phyloP scores from a whole-genome alignment of 2,113 vertebrate genomes.

The Python bivittatus region DNA sequence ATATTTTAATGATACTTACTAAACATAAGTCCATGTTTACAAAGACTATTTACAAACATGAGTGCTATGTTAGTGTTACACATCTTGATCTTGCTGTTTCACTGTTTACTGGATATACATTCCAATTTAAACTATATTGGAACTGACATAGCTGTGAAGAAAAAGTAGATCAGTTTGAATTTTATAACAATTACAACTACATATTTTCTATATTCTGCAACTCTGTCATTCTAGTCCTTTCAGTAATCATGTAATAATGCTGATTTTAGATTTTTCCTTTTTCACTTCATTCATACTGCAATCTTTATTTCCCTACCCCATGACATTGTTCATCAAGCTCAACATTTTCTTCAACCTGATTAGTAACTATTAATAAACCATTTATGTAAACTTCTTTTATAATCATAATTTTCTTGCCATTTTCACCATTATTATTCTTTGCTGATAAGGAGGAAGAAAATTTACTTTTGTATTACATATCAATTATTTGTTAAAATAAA shows the following conservation, averaged over 20 bases:
- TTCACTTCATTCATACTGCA: neutral
- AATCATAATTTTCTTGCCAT: neutral
- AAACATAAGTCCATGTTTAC: neutral
- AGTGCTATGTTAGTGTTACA: neutral
- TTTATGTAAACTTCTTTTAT: constrained; percentile 21
- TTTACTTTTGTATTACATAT: neutral
- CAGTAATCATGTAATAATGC: neutral
- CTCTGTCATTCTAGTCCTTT: neutral
- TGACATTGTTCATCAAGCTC: neutral
- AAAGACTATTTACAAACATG: neutral
- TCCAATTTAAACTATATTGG: constrained; percentile 9
- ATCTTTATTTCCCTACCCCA: neutral
- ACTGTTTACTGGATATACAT: neutral
- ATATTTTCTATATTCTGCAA: fast-evolving
- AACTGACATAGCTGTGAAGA: neutral
- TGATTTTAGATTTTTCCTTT: neutral
- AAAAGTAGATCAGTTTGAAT: neutral
- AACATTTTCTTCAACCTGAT: constrained; percentile 22
- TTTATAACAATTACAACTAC: neutral
- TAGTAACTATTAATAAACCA: constrained; percentile 18
- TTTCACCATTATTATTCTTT: constrained; percentile 21
- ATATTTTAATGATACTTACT: neutral
- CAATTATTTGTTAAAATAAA: constrained; percentile 25
- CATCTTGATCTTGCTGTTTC: neutral
- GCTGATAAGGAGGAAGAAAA: neutral